Conservation (phyloP, 2,888 invertebrate species). For the Brachyopa scutellaris region DNA sequence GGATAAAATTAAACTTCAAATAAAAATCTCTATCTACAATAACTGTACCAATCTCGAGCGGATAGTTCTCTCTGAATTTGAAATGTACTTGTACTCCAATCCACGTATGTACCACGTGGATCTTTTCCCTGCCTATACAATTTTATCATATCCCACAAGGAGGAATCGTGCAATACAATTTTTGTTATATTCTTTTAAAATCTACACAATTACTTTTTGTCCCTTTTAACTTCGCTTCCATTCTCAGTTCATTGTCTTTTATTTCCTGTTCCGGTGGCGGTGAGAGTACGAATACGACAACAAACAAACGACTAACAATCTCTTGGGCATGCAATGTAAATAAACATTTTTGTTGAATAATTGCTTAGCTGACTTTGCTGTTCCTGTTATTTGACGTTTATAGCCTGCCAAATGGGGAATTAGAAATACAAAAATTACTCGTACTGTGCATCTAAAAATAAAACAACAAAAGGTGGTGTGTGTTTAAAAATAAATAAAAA, state of each 20-base stretch:
- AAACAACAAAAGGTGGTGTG: background rate
- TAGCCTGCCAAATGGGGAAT: slow-evolving; percentile 23
- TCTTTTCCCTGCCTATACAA: no score
- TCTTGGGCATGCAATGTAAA: slow-evolving; percentile 33
- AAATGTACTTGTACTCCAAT: no score
- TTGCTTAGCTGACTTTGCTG: slow-evolving; percentile 4
- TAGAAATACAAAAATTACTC: slow-evolving; percentile 25
- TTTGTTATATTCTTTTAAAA: background rate
- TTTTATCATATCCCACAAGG: slow-evolving; percentile 20
- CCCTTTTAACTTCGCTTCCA: background rate
- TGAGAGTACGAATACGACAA: background rate
- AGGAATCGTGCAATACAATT: background rate
- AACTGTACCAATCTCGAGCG: no score
- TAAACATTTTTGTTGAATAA: slow-evolving; percentile 31
- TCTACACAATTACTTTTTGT: slow-evolving; percentile 3
- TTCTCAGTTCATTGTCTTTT: background rate
- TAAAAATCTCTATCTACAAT: no score
- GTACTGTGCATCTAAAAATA: background rate
- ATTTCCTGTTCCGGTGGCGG: background rate
- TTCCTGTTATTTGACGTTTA: slow-evolving; percentile 22
- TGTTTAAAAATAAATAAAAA: background rate
- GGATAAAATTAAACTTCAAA: no score
- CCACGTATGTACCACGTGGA: no score
- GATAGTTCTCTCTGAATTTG: slow-evolving; percentile 4
- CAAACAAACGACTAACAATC: background rate